Percentiles rank a stretch among this genome's conserved stretches.
Evolutionary conservation across 2,888 invertebrate genomes (phyloP).

Genomic region (Camptogramma bilineatum): DNA sequence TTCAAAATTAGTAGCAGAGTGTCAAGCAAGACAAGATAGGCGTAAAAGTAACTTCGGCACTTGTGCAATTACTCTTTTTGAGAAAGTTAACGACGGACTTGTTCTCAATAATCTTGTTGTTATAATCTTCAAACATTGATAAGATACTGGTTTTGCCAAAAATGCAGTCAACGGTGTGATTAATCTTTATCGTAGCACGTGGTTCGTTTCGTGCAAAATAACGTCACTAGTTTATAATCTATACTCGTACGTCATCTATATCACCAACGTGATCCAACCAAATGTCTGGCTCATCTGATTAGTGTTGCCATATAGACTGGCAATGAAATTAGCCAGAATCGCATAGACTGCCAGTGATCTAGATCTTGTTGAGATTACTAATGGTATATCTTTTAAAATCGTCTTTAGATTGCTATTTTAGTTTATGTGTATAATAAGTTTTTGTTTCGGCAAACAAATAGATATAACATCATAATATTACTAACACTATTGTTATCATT

Average conservation of each 20-base stretch:
- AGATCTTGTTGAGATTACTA: neutral
- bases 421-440: too few relatives aligned
- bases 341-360: neutral
- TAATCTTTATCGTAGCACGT: conserved; percentile 3
- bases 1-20: neutral
- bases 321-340: neutral
- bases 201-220: neutral
- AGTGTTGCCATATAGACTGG: neutral
- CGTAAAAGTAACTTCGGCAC: conserved; percentile 13
- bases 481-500: neutral
- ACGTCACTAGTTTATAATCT: neutral
- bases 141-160: conserved; percentile 6
- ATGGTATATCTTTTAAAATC: too few relatives aligned
- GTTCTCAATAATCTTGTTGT: neutral
- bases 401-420: too few relatives aligned
- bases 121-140: neutral
- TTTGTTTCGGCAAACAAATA: neutral
- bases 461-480: too few relatives aligned
- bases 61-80: conserved; percentile 55
- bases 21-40: neutral
- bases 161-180: neutral
- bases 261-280: neutral
- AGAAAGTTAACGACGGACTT: conserved; percentile 50
- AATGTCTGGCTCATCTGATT: neutral
- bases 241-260: neutral